Percentiles rank a stretch among this genome's conserved stretches.
These are phyloP conservation scores for Sebastes matsubarae DNA, from an alignment of 2,797 vertebrate genomes.

Conservation along the genomic window DNA sequence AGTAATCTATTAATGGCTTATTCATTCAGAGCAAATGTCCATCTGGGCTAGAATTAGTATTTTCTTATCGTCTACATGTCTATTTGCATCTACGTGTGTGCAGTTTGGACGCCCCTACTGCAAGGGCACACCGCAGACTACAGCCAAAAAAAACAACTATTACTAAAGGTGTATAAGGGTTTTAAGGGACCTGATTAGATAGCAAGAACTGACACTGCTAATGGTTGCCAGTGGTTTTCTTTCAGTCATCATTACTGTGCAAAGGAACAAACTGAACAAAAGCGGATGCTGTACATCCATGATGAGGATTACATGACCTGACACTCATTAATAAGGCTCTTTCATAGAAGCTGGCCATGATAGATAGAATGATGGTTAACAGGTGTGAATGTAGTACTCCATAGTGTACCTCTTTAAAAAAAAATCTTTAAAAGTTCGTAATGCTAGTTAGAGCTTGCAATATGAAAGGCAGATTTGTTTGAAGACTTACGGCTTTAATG, in stretches of 20 bases:
- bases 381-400: background rate
- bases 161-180: background rate
- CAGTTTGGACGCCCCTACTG: background rate
- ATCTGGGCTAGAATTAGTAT: background rate
- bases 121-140: background rate
- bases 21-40: conserved; percentile 23
- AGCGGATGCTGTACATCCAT: background rate
- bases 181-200: background rate
- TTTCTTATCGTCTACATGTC: background rate
- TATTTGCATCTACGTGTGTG: background rate
- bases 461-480: background rate
- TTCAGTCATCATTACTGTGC: background rate
- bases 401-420: background rate
- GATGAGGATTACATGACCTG: background rate
- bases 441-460: background rate
- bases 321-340: background rate
- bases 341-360: background rate
- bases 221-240: background rate
- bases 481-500: background rate
- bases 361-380: background rate
- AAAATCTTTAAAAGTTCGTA: background rate
- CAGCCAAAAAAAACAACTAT: background rate
- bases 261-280: background rate
- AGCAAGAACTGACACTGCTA: background rate
- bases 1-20: conserved; percentile 53